Conservation (phyloP, 2,797 vertebrate genomes). For the Coranthus polyacanthus region DNA sequence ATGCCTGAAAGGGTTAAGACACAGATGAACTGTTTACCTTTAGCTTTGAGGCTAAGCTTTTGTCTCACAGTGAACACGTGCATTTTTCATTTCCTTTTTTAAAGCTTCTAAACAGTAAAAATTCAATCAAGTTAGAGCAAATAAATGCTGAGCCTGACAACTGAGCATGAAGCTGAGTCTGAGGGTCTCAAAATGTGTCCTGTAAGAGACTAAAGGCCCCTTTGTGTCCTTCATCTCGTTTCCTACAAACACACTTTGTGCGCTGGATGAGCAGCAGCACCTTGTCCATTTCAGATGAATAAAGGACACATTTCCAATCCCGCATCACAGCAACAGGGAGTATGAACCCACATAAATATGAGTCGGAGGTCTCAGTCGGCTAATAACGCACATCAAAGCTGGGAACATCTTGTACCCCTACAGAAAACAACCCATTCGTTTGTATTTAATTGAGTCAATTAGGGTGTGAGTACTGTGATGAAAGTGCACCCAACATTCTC, state of each 20-base stretch:
- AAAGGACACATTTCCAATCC: constrained; percentile 12
- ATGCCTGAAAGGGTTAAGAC: too few relatives aligned
- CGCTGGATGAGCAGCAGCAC: not conserved
- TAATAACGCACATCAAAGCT: constrained; percentile 50
- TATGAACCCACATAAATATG: constrained; percentile 39
- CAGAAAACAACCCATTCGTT: constrained; percentile 55
- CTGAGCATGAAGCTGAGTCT: too few relatives aligned
- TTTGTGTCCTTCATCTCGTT: not conserved
- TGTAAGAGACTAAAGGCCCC: too few relatives aligned
- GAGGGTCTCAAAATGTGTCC: not conserved
- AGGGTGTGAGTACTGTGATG: constrained; percentile 46
- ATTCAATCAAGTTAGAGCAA: not conserved
- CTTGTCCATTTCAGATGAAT: constrained; percentile 5
- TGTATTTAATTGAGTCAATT: constrained; percentile 61
- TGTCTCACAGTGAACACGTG: too few relatives aligned
- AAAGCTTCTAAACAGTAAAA: too few relatives aligned
- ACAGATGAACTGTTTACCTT: too few relatives aligned
- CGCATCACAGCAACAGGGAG: constrained; percentile 9
- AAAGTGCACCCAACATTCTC: too few relatives aligned
- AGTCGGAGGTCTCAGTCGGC: constrained; percentile 19
- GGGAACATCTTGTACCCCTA: constrained; percentile 61
- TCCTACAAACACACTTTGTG: not conserved
- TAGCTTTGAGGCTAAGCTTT: too few relatives aligned
- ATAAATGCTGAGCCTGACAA: too few relatives aligned
- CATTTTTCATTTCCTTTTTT: too few relatives aligned